Percentiles rank a stretch among this genome's conserved stretches.
These are phyloP conservation scores for Dryococelus australis DNA, from an alignment of 2,888 invertebrate species.

Conservation along the genomic window DNA sequence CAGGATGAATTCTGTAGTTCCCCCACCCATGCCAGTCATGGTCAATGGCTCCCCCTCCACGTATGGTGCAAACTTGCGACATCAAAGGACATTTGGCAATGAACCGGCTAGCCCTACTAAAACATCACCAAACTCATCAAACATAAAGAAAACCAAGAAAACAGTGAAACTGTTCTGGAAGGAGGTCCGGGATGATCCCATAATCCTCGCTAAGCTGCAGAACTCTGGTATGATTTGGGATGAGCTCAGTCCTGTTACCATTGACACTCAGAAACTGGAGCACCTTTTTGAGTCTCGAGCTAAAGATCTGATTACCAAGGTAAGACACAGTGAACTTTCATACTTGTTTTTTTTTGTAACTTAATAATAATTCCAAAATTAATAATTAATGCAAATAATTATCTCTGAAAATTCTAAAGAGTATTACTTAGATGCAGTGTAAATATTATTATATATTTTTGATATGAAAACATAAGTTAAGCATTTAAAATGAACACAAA, in stretches of 20 bases:
- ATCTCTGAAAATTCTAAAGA: too few relatives aligned
- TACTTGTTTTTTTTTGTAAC: too few relatives aligned
- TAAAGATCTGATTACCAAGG: conserved; percentile 95
- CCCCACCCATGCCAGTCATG: conserved; percentile 55
- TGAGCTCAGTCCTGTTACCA: conserved; percentile 79
- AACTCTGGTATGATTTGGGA: conserved; percentile 86
- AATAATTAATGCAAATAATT: too few relatives aligned
- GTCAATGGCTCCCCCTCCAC: conserved; percentile 50
- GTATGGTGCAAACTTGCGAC: conserved; percentile 56
- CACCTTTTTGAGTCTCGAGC: conserved; percentile 96
- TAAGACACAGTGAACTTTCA: conserved; percentile 57
- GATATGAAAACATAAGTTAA: too few relatives aligned
- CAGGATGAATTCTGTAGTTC: conserved; percentile 47
- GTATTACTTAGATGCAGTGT: too few relatives aligned
- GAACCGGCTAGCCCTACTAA: conserved; percentile 47
- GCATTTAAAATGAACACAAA: too few relatives aligned
- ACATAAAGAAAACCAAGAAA: conserved; percentile 86
- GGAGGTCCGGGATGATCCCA: conserved; percentile 84
- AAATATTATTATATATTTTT: too few relatives aligned
- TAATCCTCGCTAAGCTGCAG: conserved; percentile 65
- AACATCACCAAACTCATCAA: conserved; percentile 55
- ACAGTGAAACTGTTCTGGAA: conserved; percentile 99
- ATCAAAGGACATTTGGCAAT: conserved; percentile 40
- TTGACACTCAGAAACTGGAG: conserved; percentile 93
- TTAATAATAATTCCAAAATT: too few relatives aligned